Base-by-base conservation (phyloP, 2,888 invertebrate genomes). In the Harpalus rufipes region DNA sequence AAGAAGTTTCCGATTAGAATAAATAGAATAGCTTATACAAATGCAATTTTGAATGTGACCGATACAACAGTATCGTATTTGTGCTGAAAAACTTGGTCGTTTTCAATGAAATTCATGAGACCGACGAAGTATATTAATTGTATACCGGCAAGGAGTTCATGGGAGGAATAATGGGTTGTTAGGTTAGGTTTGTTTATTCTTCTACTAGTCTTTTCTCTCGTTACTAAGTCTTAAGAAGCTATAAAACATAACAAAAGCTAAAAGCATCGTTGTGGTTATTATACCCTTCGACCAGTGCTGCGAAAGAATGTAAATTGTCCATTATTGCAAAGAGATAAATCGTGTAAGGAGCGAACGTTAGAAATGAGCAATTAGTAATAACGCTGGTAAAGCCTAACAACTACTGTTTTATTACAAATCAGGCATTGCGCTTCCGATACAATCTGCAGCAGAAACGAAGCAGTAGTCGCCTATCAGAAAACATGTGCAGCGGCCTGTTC, bases 401-500 rank as follows among this genome's bases (percentile, higher is more conserved):
- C 68, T 68, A 68, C 68, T 68, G 68, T 68, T 68, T 68, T 68
- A 68, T 68, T 68, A 68, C 68, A 68, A 68, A 68, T 68, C 68
- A 68, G 68, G 68, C 68, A 68, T 39, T 68, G 5, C 39, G 68
- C 41, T 68, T 68, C 41, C 68, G 68, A 68, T 68, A 68, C 16
- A 68, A 68, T 68, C 68, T 39, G 68, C 39, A 68, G 68, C 39
- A 68, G 59, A 10, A 65, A 25, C 65, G 18, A 72, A 76, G 76
- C 51, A 76, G 39, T 44, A 44, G 51, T 16, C 21, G 44, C 56
- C 44, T 51, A 76, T 44, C 76, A 76, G 76, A 16, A 76, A 68
- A 68, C 68, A 68, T 68, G 68, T 68, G 68, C 68, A 68, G 41
- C 68, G 25, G 41, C 41, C 18, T 58, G 59, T 59, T 79, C 58